A percentile compares a stretch with the other conserved stretches of the same genome.
Evolutionary conservation across 2,888 invertebrate genomes (phyloP).

Genomic region (Oithona nana): DNA sequence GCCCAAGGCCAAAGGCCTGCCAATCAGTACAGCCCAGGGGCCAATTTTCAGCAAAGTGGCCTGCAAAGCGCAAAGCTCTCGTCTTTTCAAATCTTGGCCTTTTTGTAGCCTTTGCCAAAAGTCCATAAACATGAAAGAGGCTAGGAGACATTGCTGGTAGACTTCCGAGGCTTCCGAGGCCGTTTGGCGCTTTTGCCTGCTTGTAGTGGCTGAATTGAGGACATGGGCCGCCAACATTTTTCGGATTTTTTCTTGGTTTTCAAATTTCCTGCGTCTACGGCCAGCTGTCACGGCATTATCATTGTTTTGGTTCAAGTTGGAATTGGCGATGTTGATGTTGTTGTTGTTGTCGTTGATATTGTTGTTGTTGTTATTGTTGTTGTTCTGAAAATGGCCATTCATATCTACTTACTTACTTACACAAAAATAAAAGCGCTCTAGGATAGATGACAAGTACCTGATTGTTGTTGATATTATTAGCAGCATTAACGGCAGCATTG

Average conservation of each 20-base stretch:
- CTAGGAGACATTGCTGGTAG: not conserved
- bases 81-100: not conserved
- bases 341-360: not conserved
- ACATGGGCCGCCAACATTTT: not conserved
- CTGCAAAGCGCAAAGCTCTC: not conserved
- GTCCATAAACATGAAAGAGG: not conserved
- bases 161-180: no score
- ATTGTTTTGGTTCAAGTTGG: not conserved
- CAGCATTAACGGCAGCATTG: not conserved
- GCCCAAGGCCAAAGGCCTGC: not conserved
- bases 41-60: not conserved
- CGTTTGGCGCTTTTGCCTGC: no score
- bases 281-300: not conserved
- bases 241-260: not conserved
- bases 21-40: not conserved
- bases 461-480: conserved; percentile 1
- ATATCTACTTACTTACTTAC: no score
- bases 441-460: no score
- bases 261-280: not conserved
- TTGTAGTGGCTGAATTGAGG: no score
- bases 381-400: no score
- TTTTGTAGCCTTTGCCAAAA: not conserved
- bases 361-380: not conserved
- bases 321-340: not conserved
- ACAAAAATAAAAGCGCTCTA: no score